phyloP scores from a whole-genome alignment of 2,888 invertebrate genomes.

The Empis stercorea region DNA sequence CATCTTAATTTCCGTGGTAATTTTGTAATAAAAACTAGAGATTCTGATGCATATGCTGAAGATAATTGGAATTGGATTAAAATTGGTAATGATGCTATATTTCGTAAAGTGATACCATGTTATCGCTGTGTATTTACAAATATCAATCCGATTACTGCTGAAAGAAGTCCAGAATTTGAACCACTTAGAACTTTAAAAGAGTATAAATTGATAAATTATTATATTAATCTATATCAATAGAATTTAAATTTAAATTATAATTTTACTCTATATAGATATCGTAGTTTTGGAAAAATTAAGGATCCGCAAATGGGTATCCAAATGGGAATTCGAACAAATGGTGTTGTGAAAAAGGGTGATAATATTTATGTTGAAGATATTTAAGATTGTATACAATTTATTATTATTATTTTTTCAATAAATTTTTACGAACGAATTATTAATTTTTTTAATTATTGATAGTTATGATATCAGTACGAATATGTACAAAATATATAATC shows the following conservation, averaged over 20 bases:
- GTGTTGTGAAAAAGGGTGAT: constrained; percentile 38
- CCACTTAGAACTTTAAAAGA: constrained; percentile 52
- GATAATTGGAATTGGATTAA: constrained; percentile 59
- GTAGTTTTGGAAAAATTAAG: constrained; percentile 7
- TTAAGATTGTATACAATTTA: constrained; percentile 35
- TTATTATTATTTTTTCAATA: too few relatives aligned
- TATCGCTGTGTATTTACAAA: constrained; percentile 57
- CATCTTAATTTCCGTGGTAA: constrained; percentile 53
- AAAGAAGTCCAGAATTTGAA: constrained; percentile 44
- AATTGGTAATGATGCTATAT: constrained; percentile 39
- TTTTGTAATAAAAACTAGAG: constrained; percentile 45
- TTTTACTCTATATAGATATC: constrained; percentile 10
- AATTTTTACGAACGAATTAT: too few relatives aligned
- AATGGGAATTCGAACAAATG: constrained; percentile 36
- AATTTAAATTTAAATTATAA: neutral
- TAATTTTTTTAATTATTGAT: too few relatives aligned
- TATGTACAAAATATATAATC: too few relatives aligned
- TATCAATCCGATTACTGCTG: constrained; percentile 52
- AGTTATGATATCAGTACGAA: too few relatives aligned
- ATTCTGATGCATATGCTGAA: constrained; percentile 47
- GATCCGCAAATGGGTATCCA: constrained; percentile 41
- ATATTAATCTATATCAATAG: constrained; percentile 16
- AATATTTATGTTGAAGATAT: constrained; percentile 33
- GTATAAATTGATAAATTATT: too few relatives aligned
- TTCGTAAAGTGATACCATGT: constrained; percentile 24